Evolutionary conservation across 1,140 invertebrate genomes (phyloP).

Genomic region (Nasonia longicornis): DNA sequence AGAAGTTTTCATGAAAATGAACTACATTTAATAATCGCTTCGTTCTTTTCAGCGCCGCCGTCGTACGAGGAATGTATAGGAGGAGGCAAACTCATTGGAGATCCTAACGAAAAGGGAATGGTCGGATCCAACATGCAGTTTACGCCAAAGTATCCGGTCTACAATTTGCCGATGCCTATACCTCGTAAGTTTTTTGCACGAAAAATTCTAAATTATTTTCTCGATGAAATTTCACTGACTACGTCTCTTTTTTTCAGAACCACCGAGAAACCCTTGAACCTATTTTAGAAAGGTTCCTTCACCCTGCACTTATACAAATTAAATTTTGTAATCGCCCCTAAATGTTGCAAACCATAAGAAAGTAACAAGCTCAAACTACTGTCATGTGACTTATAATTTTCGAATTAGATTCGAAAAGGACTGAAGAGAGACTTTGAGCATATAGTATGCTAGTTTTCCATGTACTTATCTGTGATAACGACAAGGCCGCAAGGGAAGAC

Average conservation of each 20-base stretch:
- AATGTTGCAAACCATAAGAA: no score
- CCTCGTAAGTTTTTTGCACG: background rate
- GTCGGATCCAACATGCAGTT: conserved; percentile 43
- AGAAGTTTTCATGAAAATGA: no score
- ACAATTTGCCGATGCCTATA: conserved; percentile 37
- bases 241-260: background rate
- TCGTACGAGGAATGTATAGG: conserved; percentile 53
- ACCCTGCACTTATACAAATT: no score
- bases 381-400: no score
- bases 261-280: background rate
- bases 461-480: no score
- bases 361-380: no score
- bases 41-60: conserved; percentile 51
- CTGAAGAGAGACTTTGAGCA: no score
- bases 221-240: background rate
- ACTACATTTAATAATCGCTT: background rate
- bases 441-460: no score
- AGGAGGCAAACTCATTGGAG: conserved; percentile 4
- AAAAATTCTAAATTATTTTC: background rate
- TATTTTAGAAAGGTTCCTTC: no score
- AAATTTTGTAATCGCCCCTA: no score
- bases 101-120: conserved; percentile 22
- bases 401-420: no score
- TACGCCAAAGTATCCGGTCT: conserved; percentile 50
- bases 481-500: no score